A percentile compares a stretch with the other conserved stretches of the same genome.
Evolutionary conservation across 2,113 vertebrate species (phyloP).

Genomic region (Rhinopomastus cyanomelas): DNA sequence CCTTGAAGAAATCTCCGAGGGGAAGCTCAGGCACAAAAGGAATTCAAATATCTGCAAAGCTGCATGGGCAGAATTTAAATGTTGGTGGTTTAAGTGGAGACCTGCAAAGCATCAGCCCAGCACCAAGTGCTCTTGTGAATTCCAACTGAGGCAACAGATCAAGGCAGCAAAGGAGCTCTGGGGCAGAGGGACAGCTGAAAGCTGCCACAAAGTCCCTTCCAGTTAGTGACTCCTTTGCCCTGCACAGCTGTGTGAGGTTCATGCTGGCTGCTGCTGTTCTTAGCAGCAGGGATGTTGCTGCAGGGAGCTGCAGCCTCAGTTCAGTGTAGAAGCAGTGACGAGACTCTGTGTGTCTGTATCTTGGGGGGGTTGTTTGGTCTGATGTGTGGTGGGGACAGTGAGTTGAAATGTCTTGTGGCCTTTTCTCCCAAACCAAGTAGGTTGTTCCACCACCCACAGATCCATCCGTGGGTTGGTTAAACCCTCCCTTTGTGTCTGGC

Average conservation of each 20-base stretch:
- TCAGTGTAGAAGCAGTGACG: too few species aligned
- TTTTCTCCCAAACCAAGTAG: too few species aligned
- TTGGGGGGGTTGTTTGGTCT: too few species aligned
- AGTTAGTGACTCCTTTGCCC: background rate
- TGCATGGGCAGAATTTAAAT: constrained; percentile 41
- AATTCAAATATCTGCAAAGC: constrained; percentile 1
- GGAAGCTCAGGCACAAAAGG: background rate
- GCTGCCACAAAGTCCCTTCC: background rate
- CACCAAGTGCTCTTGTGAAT: background rate
- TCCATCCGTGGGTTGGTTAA: too few species aligned
- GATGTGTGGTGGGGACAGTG: too few species aligned
- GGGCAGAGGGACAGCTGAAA: background rate
- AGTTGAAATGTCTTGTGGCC: too few species aligned
- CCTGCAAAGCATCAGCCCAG: background rate
- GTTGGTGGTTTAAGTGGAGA: background rate
- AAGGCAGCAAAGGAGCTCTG: background rate
- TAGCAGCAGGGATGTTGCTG: background rate
- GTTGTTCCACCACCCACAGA: too few species aligned
- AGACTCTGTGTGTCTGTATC: too few species aligned
- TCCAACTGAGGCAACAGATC: background rate
- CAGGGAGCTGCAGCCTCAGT: background rate
- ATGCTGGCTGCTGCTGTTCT: background rate
- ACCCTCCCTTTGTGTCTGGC: too few species aligned
- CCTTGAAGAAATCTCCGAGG: background rate
- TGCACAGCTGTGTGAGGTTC: background rate